These are phyloP conservation scores for Pangasius macronema DNA, from an alignment of 2,797 vertebrate genomes.

Conservation along the genomic window DNA sequence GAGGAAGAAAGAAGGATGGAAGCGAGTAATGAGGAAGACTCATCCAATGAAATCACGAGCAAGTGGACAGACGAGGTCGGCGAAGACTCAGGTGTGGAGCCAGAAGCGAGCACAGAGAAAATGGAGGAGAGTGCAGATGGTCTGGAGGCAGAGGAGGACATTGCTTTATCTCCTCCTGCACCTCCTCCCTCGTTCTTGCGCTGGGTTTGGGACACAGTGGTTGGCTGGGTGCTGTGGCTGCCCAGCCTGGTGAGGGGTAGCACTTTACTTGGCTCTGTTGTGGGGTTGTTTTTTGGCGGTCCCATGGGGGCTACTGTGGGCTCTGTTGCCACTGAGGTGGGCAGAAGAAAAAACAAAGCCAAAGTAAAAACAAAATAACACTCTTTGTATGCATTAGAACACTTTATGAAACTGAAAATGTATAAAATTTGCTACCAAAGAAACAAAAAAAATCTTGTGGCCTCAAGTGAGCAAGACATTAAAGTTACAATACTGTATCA, in stretches of 20 bases:
- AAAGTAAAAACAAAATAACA: conserved; percentile 39
- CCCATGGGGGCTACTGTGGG: conserved; percentile 75
- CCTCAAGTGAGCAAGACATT: not conserved
- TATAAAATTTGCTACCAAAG: not conserved
- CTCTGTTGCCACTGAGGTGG: conserved; percentile 76
- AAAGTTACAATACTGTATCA: not conserved
- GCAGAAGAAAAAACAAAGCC: conserved; percentile 56
- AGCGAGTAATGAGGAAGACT: conserved; percentile 39
- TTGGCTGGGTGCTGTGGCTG: conserved; percentile 65
- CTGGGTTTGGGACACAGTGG: conserved; percentile 70
- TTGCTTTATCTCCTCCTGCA: conserved; percentile 36
- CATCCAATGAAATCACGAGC: conserved; percentile 32
- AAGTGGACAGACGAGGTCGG: conserved; percentile 53
- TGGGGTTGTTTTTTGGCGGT: conserved; percentile 72
- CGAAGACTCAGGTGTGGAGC: conserved; percentile 1
- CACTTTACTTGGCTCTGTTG: conserved; percentile 71
- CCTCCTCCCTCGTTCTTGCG: conserved; percentile 51
- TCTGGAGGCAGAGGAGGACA: conserved; percentile 58
- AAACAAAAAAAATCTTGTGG: not conserved
- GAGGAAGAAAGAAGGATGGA: conserved; percentile 43
- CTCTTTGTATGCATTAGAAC: not conserved
- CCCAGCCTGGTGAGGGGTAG: conserved; percentile 67
- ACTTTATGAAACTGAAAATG: not conserved
- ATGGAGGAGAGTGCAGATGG: conserved; percentile 63
- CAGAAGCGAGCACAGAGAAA: conserved; percentile 51